phyloP scores from a whole-genome alignment of 2,888 invertebrate species.

The Brenthis hecate region DNA sequence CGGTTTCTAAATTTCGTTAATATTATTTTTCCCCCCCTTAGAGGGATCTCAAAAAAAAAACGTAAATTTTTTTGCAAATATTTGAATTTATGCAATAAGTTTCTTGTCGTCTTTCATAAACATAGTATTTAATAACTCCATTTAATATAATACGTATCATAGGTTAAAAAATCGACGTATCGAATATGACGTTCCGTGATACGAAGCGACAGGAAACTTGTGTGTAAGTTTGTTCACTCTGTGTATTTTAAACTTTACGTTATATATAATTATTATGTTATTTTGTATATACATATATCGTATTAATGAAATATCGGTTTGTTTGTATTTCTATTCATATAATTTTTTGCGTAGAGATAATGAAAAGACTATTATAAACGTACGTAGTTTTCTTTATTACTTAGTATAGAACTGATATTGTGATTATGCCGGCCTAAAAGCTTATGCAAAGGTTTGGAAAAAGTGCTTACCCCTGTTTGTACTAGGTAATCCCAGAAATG shows the following conservation, averaged over 20 bases:
- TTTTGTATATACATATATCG: not conserved
- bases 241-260: not conserved
- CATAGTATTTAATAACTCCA: not conserved
- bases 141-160: conserved; percentile 13
- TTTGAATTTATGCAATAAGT: conserved; percentile 4
- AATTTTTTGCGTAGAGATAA: too few relatives aligned
- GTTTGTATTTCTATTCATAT: too few relatives aligned
- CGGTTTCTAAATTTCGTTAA: too few relatives aligned
- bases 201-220: conserved; percentile 33
- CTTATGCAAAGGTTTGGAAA: too few relatives aligned
- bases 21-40: too few relatives aligned
- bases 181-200: conserved; percentile 31
- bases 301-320: not conserved
- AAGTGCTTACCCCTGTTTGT: too few relatives aligned
- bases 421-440: too few relatives aligned
- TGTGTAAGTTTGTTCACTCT: conserved; percentile 17
- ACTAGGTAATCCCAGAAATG: too few relatives aligned
- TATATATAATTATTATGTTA: too few relatives aligned
- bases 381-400: too few relatives aligned
- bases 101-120: conserved; percentile 13
- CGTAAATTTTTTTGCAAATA: not conserved
- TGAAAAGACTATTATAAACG: too few relatives aligned
- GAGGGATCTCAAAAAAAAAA: not conserved
- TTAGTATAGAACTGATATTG: too few relatives aligned
- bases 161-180: conserved; percentile 35